phyloP scores from a whole-genome alignment of 2,113 vertebrate genomes.

The Hylia prasina region DNA sequence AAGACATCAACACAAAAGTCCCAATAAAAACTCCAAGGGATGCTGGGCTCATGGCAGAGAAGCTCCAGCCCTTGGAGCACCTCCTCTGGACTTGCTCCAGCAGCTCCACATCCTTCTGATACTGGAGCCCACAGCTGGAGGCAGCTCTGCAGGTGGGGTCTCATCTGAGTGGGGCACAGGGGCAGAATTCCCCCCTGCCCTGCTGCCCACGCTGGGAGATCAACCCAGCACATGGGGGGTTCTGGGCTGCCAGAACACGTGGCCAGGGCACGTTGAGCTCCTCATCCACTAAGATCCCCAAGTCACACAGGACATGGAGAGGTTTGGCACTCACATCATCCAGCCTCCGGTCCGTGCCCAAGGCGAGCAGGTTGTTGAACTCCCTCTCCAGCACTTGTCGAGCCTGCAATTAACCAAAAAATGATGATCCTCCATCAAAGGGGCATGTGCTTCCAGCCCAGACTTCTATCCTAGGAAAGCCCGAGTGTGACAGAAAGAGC shows the following conservation, averaged over 20 bases:
- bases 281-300: background rate
- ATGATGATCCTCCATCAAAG: fast-evolving
- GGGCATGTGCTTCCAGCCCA: background rate
- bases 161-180: background rate
- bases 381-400: conserved; percentile 96
- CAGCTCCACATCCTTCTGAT: background rate
- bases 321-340: conserved; percentile 84
- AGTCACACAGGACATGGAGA: background rate
- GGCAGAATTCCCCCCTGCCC: background rate
- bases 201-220: background rate
- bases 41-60: background rate
- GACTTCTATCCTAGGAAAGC: background rate
- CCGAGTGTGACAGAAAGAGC: background rate
- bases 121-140: background rate
- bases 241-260: background rate
- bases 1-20: background rate
- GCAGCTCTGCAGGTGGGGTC: background rate
- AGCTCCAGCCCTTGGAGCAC: background rate
- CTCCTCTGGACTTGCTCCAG: background rate
- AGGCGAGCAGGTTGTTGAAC: conserved; percentile 92
- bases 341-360: conserved; percentile 90
- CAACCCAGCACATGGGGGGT: background rate
- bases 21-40: background rate
- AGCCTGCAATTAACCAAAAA: conserved; percentile 72
- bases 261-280: fast-evolving